Percentiles rank a stretch among this genome's conserved stretches.
phyloP scores from a whole-genome alignment of 2,113 vertebrate genomes.

The Dendropsophus ebraccatus region DNA sequence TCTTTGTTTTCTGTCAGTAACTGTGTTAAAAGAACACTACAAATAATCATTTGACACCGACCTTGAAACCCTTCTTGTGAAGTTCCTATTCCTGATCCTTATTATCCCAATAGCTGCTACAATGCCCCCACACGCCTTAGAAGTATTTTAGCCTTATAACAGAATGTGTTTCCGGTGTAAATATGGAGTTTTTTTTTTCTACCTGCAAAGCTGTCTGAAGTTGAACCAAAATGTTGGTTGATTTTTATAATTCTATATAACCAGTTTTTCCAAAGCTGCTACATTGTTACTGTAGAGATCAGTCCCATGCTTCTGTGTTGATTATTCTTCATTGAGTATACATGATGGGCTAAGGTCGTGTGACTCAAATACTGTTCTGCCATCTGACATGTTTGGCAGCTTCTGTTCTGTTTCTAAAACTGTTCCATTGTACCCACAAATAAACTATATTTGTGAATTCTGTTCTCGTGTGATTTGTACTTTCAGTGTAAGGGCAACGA shows the following conservation, averaged over 20 bases:
- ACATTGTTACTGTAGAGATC: conserved; percentile 59
- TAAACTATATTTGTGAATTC: conserved; percentile 76
- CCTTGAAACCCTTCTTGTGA: background rate
- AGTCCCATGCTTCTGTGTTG: conserved; percentile 69
- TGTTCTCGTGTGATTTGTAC: background rate
- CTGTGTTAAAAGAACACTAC: background rate
- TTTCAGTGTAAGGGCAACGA: too few species aligned
- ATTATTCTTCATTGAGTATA: conserved; percentile 63
- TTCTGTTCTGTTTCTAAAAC: conserved; percentile 66
- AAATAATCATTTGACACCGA: background rate
- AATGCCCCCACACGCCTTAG: conserved; percentile 76
- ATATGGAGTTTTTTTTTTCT: conserved; percentile 62
- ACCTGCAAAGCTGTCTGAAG: conserved; percentile 68
- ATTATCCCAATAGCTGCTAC: conserved; percentile 69
- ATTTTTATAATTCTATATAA: conserved; percentile 9
- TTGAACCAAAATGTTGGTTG: conserved; percentile 68
- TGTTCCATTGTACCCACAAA: conserved; percentile 74
- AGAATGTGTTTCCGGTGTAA: conserved; percentile 63
- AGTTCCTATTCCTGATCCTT: conserved; percentile 35
- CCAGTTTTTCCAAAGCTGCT: conserved; percentile 39
- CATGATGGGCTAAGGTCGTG: conserved; percentile 66
- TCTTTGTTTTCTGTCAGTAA: background rate
- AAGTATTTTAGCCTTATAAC: conserved; percentile 65
- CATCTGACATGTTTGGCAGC: background rate
- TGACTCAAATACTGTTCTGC: conserved; percentile 60